Conservation (phyloP, 1,140 invertebrate genomes). For the Drosophila littoralis region DNA sequence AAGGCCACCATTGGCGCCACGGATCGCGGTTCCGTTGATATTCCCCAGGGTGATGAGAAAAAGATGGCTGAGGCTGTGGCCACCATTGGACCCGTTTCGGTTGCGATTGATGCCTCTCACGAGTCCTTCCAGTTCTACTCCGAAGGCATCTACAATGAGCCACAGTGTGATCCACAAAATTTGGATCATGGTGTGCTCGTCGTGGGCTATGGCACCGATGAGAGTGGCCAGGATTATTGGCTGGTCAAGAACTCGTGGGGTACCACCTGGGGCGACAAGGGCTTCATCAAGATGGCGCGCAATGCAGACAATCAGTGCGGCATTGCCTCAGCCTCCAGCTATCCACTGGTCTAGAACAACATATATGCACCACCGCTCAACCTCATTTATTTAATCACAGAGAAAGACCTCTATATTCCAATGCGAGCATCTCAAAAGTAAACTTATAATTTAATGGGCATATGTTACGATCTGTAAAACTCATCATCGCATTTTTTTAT, state of each 20-base stretch:
- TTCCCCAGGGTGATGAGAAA: conserved; percentile 91
- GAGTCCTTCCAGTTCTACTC: conserved; percentile 89
- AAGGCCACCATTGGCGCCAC: conserved; percentile 93
- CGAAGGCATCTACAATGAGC: conserved; percentile 87
- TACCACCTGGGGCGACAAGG: conserved; percentile 91
- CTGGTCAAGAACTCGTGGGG: conserved; percentile 92
- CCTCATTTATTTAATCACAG: conserved; percentile 39
- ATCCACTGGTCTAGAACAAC: conserved; percentile 90
- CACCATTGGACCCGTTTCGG: conserved; percentile 93
- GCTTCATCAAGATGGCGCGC: conserved; percentile 95
- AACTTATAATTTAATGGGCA: conserved; percentile 52
- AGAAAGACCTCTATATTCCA: conserved; percentile 38
- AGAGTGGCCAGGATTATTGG: conserved; percentile 87
- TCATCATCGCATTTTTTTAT: conserved; percentile 31
- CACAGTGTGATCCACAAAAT: conserved; percentile 88
- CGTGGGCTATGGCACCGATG: conserved; percentile 88
- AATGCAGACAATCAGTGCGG: conserved; percentile 96
- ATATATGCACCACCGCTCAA: conserved; percentile 30
- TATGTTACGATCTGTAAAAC: conserved; percentile 18
- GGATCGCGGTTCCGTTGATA: conserved; percentile 84
- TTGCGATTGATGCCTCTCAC: conserved; percentile 97
- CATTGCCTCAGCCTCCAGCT: conserved; percentile 92
- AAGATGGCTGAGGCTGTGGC: conserved; percentile 92
- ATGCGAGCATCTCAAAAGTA: conserved; percentile 66
- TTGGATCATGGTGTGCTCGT: conserved; percentile 94